Evolutionary conservation across 2,888 invertebrate species (phyloP), one percentile per base, ranked within the genome.

Genomic region (Drosophila meridionalis): DNA sequence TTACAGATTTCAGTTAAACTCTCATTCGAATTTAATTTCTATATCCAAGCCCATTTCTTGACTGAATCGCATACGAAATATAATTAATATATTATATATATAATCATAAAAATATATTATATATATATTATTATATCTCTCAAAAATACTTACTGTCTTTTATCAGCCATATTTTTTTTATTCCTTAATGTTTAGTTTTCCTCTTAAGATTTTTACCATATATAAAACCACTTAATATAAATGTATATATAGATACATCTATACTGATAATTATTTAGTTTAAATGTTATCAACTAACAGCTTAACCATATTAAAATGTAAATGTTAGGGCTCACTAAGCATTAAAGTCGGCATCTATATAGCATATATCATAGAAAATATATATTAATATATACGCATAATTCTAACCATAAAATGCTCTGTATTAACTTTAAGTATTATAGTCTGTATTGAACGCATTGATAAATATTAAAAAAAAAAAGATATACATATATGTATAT

Each of bases 201-300:
- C 20, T 34, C 11, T 52, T 34, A 26, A 28, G 30, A 30, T 56
- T 56, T 30, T n/a, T 53, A 45, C 45, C 55, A 55, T 59, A 47
- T 61, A 56, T 53, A 9, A 5, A 58, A 36, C 2, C 7, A 14
- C 20, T n/a, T 61, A 45, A 34, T 52, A 52, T 52, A n/a, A 48
- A 50, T 72, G 57, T 85, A 83, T 89, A 85, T 62, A 89, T 58
- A 85, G 60, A 82, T 87, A 56, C 30, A 69, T 76, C 34, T 20
- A 55, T 34, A 63, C 12, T 36, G 38, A 56, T 58, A 56, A 64
- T 42, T 47, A 68, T 47, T 32, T 73, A 83, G 60, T 40, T 59
- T 53, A 70, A 63, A 69, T 69, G 47, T 66, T 76, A 65, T 38
- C 20, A 28, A 28, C 48, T 64, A 53, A 45, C 43, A 61, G 14